A percentile compares a stretch with the other conserved stretches of the same genome.
phyloP scores from a whole-genome alignment of 2,888 invertebrate species.

The Portevinia maculata region DNA sequence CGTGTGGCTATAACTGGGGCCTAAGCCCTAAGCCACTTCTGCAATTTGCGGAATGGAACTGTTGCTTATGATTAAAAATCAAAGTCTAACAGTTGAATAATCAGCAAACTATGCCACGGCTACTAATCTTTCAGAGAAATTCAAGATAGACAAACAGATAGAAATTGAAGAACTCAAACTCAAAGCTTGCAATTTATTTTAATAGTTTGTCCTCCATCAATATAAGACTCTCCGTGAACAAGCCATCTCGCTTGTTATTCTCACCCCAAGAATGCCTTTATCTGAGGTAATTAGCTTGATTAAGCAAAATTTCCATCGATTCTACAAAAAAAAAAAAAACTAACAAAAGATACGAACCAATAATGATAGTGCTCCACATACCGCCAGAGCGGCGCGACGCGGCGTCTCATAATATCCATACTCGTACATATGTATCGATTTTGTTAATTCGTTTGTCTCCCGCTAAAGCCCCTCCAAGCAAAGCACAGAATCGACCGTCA shows the following conservation, averaged over 20 bases:
- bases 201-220: background rate
- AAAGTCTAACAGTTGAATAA: too few relatives aligned
- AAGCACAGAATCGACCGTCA: background rate
- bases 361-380: conserved; percentile 41
- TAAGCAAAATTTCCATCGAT: conserved; percentile 5
- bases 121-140: too few relatives aligned
- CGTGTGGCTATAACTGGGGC: too few relatives aligned
- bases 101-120: too few relatives aligned
- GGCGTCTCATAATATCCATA: conserved; percentile 36
- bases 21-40: too few relatives aligned
- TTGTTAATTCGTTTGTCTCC: conserved; percentile 67
- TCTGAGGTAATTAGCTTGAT: conserved; percentile 37
- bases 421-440: conserved; percentile 62
- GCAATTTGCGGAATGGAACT: too few relatives aligned
- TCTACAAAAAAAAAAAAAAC: conserved; percentile 16
- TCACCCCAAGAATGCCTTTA: conserved; percentile 25
- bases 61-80: too few relatives aligned
- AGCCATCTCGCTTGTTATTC: conserved; percentile 19
- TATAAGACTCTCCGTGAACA: conserved; percentile 6
- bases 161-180: background rate
- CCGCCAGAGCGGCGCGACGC: conserved; percentile 1
- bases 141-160: background rate
- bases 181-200: background rate
- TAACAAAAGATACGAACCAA: conserved; percentile 20
- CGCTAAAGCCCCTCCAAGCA: conserved; percentile 16